Conservation (phyloP, 2,113 vertebrate species). For the Fulica atra region DNA sequence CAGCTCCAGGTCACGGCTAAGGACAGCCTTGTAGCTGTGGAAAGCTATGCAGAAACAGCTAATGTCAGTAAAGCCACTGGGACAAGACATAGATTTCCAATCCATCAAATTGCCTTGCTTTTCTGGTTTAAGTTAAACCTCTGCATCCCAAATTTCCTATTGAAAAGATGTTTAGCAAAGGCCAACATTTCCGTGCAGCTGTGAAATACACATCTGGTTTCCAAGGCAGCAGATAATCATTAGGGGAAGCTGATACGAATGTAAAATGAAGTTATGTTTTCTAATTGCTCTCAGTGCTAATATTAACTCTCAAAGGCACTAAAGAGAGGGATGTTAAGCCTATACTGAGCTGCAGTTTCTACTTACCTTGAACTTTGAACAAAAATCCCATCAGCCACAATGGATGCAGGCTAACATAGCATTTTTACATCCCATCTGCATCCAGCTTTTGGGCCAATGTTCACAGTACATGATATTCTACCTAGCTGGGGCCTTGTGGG, state of each 20-base stretch:
- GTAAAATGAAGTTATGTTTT: neutral
- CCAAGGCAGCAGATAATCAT: neutral
- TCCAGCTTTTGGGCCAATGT: accelerated
- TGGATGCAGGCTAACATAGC: accelerated
- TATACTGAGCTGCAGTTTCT: neutral
- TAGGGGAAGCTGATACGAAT: neutral
- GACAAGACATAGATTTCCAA: neutral
- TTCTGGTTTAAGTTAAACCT: neutral
- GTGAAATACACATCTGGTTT: neutral
- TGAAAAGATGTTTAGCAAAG: neutral
- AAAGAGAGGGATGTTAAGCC: neutral
- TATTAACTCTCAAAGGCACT: neutral
- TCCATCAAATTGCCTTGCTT: neutral
- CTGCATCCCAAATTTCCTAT: neutral
- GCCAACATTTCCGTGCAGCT: neutral
- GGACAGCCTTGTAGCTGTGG: neutral
- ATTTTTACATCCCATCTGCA: neutral
- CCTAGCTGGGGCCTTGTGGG: neutral
- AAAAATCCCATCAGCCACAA: neutral
- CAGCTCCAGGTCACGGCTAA: neutral
- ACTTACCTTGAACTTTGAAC: neutral
- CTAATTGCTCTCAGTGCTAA: neutral
- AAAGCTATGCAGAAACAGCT: neutral
- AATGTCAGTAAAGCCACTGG: neutral
- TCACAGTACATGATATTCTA: accelerated